phyloP scores from a whole-genome alignment of 1,140 invertebrate genomes.

The Gonioctena quinquepunctata region DNA sequence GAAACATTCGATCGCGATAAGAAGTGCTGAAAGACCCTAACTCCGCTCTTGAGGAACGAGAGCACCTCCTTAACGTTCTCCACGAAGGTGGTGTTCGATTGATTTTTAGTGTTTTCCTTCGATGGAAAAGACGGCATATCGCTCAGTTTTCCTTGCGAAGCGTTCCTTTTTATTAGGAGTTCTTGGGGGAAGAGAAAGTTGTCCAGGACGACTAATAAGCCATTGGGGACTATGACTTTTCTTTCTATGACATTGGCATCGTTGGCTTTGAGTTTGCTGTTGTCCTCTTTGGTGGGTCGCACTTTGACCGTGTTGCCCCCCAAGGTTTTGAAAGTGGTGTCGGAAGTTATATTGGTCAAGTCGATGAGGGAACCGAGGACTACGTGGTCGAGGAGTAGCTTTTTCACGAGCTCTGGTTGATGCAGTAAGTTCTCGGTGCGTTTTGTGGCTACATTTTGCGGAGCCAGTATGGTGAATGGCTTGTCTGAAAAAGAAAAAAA shows the following conservation, averaged over 20 bases:
- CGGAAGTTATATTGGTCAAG: conserved; percentile 51
- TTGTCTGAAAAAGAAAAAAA: conserved; percentile 58
- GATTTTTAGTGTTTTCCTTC: conserved; percentile 53
- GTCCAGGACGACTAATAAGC: conserved; percentile 57
- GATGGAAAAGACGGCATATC: conserved; percentile 3
- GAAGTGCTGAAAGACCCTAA: conserved; percentile 68
- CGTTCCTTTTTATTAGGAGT: conserved; percentile 29
- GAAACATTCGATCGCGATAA: conserved; percentile 64
- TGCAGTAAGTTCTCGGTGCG: conserved; percentile 55
- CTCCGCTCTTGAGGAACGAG: conserved; percentile 64
- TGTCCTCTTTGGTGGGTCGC: conserved; percentile 55
- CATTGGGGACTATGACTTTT: conserved; percentile 53
- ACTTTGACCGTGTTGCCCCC: conserved; percentile 58
- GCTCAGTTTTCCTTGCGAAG: conserved; percentile 27
- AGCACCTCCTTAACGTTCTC: conserved; percentile 64
- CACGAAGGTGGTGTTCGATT: conserved; percentile 59
- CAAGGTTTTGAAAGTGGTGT: conserved; percentile 60
- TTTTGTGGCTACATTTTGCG: conserved; percentile 59
- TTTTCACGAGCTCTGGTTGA: conserved; percentile 57
- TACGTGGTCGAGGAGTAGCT: conserved; percentile 63
- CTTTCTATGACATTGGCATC: conserved; percentile 53
- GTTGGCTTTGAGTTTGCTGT: conserved; percentile 56
- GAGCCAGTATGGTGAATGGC: conserved; percentile 64
- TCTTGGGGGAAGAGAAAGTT: conserved; percentile 58
- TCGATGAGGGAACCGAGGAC: conserved; percentile 57